These are phyloP conservation scores for Hemibagrus wyckioides DNA, from an alignment of 2,113 vertebrate genomes.

Conservation along the genomic window DNA sequence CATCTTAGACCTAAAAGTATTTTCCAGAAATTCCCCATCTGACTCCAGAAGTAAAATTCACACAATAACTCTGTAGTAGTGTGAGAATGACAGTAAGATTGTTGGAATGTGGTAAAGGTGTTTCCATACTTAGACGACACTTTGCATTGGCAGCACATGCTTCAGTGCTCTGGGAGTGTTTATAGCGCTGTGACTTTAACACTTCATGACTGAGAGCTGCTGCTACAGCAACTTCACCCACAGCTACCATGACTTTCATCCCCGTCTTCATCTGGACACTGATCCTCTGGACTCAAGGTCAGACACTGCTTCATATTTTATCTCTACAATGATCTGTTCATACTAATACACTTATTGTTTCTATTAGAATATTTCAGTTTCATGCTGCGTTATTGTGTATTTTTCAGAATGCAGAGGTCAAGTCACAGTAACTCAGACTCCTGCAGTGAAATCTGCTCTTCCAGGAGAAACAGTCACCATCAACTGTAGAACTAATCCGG, in stretches of 20 bases:
- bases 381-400: background rate
- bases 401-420: constrained; percentile 24
- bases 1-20: background rate
- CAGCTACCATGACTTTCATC: constrained; percentile 2
- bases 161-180: too few species aligned
- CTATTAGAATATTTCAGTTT: background rate
- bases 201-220: too few species aligned
- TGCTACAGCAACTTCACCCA: too few species aligned
- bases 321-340: background rate
- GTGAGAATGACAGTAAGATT: too few species aligned
- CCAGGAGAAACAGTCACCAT: constrained; percentile 52
- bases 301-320: background rate
- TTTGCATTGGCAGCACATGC: background rate
- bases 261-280: constrained; percentile 40
- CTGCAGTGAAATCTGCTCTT: constrained; percentile 49
- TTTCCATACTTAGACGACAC: background rate
- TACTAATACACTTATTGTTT: background rate
- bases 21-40: background rate
- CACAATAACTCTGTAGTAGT: too few species aligned
- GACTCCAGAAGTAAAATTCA: too few species aligned
- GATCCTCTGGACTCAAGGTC: constrained; percentile 34
- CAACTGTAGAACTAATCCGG: constrained; percentile 46
- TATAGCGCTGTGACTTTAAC: too few species aligned
- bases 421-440: constrained; percentile 53
- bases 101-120: too few species aligned